Evolutionary conservation across 2,888 invertebrate genomes (phyloP).

Genomic region (Caenorhabditis zanzibari): DNA sequence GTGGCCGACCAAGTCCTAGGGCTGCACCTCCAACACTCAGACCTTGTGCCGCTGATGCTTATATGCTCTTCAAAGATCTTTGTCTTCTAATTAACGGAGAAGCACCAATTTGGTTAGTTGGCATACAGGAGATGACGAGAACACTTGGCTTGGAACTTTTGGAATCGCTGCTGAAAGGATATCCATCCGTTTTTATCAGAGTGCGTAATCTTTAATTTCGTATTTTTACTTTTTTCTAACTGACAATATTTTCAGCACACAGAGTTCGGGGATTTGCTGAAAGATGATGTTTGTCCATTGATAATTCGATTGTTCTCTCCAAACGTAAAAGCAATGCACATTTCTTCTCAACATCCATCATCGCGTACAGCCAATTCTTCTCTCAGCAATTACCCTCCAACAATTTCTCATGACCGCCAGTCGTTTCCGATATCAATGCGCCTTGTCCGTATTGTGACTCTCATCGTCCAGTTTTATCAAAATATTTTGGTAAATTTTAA

Average conservation of each 20-base stretch:
- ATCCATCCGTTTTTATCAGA: conserved; percentile 85
- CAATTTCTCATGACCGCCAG: conserved; percentile 89
- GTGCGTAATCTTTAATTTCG: conserved; percentile 75
- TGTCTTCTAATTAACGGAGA: conserved; percentile 97
- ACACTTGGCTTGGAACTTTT: conserved; percentile 96
- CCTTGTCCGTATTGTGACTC: conserved; percentile 92
- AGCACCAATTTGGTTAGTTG: conserved; percentile 95
- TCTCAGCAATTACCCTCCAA: conserved; percentile 80
- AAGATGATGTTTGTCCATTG: conserved; percentile 97
- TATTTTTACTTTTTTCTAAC: neutral
- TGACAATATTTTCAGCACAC: conserved; percentile 88
- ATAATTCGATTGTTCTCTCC: conserved; percentile 99
- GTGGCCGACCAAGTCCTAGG: conserved; percentile 88
- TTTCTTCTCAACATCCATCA: conserved; percentile 65
- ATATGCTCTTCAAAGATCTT: conserved; percentile 96
- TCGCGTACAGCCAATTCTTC: conserved; percentile 40
- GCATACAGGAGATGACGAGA: conserved; percentile 97
- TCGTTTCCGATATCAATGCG: conserved; percentile 98
- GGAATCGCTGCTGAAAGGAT: conserved; percentile 92
- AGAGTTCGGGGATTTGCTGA: conserved; percentile 94
- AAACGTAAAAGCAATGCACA: conserved; percentile 90
- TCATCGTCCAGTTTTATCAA: conserved; percentile 90
- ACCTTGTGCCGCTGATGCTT: conserved; percentile 89
- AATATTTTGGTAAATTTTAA: conserved; percentile 73
- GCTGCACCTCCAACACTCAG: conserved; percentile 88